Evolutionary conservation across 2,113 vertebrate genomes (phyloP).

Genomic region (Ardeotis arabs): DNA sequence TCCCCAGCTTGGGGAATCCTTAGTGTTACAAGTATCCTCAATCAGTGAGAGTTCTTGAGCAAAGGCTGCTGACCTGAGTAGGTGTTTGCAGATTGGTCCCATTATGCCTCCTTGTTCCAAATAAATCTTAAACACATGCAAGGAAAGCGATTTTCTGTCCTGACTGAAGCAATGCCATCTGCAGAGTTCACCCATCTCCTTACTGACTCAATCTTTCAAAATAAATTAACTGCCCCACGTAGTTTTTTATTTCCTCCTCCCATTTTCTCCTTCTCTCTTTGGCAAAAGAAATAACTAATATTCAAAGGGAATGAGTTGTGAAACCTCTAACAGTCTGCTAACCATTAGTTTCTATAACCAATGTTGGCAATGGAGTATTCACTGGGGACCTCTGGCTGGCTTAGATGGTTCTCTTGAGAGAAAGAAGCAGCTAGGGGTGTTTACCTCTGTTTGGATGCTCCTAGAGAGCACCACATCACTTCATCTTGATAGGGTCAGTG

Average conservation of each 20-base stretch:
- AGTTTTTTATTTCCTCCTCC: slow-evolving; percentile 28
- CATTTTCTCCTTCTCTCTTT: neutral
- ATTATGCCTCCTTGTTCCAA: neutral
- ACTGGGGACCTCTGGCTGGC: neutral
- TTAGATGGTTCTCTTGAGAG: neutral
- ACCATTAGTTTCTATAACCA: neutral
- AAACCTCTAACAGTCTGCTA: slow-evolving; percentile 36
- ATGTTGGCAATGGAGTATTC: neutral
- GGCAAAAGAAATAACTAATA: slow-evolving; percentile 22
- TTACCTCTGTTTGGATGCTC: neutral
- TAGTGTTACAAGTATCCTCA: neutral
- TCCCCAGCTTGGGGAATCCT: neutral
- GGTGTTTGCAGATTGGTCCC: neutral
- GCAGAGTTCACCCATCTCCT: neutral
- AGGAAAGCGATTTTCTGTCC: neutral
- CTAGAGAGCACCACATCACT: neutral
- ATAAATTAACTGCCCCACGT: neutral
- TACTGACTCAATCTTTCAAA: neutral
- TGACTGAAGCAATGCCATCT: slow-evolving; percentile 3
- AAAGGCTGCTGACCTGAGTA: neutral
- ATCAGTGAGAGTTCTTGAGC: neutral
- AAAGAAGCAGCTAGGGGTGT: neutral
- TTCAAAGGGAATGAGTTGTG: slow-evolving; percentile 14
- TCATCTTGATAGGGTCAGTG: neutral
- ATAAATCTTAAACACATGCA: neutral